Conservation (phyloP, 2,797 vertebrate species). For the Momotus momota region DNA sequence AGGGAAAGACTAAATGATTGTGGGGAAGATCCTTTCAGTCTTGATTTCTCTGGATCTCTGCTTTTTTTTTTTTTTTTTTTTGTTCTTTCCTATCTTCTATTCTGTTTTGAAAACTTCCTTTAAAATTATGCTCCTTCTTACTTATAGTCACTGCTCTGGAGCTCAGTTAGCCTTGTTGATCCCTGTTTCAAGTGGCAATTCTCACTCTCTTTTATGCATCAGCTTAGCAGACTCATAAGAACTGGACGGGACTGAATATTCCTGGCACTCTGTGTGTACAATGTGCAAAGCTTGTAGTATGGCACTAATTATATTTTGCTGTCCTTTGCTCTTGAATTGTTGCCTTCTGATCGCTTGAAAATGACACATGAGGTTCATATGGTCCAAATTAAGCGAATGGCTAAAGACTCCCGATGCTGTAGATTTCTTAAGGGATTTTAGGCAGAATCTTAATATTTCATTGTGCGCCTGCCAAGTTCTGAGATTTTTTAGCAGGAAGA, state of each 20-base stretch:
- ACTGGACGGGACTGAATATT: conserved; percentile 41
- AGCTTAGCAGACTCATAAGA: conserved; percentile 58
- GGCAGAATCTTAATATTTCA: background rate
- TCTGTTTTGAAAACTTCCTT: background rate
- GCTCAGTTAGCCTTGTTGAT: conserved; percentile 35
- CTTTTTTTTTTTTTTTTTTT: background rate
- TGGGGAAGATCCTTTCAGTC: background rate
- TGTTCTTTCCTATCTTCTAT: background rate
- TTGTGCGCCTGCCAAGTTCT: background rate
- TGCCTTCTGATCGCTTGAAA: conserved; percentile 21
- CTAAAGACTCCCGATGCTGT: background rate
- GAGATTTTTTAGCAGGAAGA: background rate
- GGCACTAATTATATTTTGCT: background rate
- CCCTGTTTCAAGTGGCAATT: conserved; percentile 58
- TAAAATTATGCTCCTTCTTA: background rate
- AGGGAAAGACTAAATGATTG: background rate
- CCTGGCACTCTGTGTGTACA: background rate
- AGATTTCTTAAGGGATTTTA: background rate
- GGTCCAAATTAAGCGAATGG: background rate
- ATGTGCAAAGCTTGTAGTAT: background rate
- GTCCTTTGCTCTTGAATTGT: background rate
- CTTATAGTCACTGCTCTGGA: background rate
- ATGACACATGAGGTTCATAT: background rate
- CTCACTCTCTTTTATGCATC: conserved; percentile 60
- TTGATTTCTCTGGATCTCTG: background rate